Percentiles rank a stretch among this genome's conserved stretches.
Conservation (phyloP, 2,113 vertebrate species). For the Apodemus speciosus region DNA sequence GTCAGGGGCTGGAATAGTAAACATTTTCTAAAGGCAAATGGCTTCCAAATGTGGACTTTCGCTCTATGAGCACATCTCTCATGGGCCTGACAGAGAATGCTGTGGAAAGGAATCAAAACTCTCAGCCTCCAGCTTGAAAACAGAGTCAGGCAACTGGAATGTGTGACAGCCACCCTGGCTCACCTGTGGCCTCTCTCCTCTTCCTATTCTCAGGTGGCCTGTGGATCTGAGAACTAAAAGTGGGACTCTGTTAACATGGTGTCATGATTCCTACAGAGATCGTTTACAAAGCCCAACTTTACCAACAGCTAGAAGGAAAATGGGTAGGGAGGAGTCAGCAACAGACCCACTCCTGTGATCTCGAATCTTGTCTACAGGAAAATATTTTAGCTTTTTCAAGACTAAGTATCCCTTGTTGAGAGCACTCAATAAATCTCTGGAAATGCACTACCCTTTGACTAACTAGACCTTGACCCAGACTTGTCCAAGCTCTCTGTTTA, state of each 20-base stretch:
- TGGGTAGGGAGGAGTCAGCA: rapidly evolving
- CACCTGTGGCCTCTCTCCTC: no score
- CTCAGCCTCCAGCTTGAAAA: not conserved
- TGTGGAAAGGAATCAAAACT: not conserved
- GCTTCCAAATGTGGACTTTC: constrained; percentile 79
- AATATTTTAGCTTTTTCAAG: not conserved
- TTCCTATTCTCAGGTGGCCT: not conserved
- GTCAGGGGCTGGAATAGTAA: constrained; percentile 75
- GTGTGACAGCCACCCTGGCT: not conserved
- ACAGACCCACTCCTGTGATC: no score
- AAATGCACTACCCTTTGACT: not conserved
- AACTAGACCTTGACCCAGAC: not conserved
- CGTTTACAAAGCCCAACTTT: not conserved
- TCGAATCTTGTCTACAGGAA: not conserved
- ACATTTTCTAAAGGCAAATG: constrained; percentile 75
- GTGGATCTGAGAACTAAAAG: not conserved
- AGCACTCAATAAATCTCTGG: not conserved
- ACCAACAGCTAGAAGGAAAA: rapidly evolving
- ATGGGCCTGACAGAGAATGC: not conserved
- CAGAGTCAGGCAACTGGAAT: not conserved
- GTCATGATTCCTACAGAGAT: rapidly evolving
- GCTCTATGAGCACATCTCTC: not conserved
- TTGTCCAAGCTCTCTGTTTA: not conserved
- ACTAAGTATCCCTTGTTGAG: not conserved
- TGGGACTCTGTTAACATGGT: rapidly evolving